These are phyloP conservation scores for Alentia gelatinosa DNA, from an alignment of 2,888 invertebrate genomes.

Conservation along the genomic window DNA sequence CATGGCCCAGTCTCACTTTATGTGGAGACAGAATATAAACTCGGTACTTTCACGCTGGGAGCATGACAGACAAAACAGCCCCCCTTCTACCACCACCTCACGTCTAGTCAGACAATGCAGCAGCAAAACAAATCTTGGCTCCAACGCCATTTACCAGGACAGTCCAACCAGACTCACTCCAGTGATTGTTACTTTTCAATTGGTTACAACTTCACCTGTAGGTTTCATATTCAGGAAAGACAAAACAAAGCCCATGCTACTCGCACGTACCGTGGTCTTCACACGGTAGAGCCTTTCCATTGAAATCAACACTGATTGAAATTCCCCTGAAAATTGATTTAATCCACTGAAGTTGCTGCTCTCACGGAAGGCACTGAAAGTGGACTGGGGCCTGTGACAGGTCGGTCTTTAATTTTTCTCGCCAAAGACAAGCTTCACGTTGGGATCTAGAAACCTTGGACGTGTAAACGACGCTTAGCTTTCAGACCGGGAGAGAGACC, in stretches of 20 bases:
- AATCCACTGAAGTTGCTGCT: background rate
- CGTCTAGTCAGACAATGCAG: background rate
- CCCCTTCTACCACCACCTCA: background rate
- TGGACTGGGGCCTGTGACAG: constrained; percentile 50
- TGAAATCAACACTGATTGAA: background rate
- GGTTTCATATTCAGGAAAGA: too few species aligned
- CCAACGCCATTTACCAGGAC: background rate
- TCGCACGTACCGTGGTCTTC: background rate
- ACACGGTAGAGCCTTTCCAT: background rate
- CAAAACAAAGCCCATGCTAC: background rate
- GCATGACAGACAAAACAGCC: background rate
- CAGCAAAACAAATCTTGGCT: background rate
- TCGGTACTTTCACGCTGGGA: background rate
- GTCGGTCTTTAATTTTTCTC: constrained; percentile 6
- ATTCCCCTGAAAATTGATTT: background rate
- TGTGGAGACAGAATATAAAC: background rate
- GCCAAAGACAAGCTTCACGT: constrained; percentile 25
- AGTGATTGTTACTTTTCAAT: too few species aligned
- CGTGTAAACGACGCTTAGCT: constrained; percentile 53
- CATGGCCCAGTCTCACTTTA: constrained; percentile 37
- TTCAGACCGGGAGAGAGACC: constrained; percentile 45
- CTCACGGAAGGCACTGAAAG: constrained; percentile 24
- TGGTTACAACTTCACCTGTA: too few species aligned
- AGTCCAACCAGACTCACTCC: too few species aligned
- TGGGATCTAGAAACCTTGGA: constrained; percentile 32